A percentile compares a stretch with the other conserved stretches of the same genome.
Evolutionary conservation across 2,888 invertebrate species (phyloP).

Genomic region (Tetheella fluctuosa): DNA sequence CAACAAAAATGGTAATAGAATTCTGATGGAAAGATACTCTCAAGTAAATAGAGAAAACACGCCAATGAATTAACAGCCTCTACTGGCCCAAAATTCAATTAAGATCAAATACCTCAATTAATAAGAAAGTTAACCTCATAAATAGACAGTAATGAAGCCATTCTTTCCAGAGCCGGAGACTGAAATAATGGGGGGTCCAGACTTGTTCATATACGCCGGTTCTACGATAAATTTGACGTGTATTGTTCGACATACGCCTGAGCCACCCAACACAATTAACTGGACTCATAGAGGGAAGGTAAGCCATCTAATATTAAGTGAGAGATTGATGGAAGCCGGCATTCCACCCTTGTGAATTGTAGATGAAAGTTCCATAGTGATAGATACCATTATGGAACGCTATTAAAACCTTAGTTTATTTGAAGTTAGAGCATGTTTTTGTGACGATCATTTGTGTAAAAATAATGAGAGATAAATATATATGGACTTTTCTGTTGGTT

Average conservation of each 20-base stretch:
- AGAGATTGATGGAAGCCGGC: slow-evolving; percentile 10
- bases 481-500: too few relatives aligned
- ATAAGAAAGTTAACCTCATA: slow-evolving; percentile 4
- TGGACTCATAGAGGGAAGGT: slow-evolving; percentile 93
- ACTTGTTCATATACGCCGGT: slow-evolving; percentile 93
- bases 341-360: slow-evolving; percentile 1
- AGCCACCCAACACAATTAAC: slow-evolving; percentile 91
- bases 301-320: slow-evolving; percentile 21
- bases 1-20: not conserved
- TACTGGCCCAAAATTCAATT: not conserved
- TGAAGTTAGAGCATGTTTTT: not conserved
- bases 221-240: slow-evolving; percentile 95
- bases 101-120: slow-evolving; percentile 9
- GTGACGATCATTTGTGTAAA: not conserved
- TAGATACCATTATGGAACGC: too few relatives aligned
- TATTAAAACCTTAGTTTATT: too few relatives aligned
- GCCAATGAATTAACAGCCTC: not conserved
- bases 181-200: slow-evolving; percentile 91
- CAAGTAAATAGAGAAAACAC: not conserved
- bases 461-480: too few relatives aligned
- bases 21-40: not conserved
- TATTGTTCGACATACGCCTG: slow-evolving; percentile 92
- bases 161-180: slow-evolving; percentile 89
- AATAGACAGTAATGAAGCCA: slow-evolving; percentile 5
- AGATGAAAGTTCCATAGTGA: not conserved